Evolutionary conservation across 2,888 invertebrate species (phyloP), one percentile per base, ranked within the genome.

Genomic region (Epiblema foenella): DNA sequence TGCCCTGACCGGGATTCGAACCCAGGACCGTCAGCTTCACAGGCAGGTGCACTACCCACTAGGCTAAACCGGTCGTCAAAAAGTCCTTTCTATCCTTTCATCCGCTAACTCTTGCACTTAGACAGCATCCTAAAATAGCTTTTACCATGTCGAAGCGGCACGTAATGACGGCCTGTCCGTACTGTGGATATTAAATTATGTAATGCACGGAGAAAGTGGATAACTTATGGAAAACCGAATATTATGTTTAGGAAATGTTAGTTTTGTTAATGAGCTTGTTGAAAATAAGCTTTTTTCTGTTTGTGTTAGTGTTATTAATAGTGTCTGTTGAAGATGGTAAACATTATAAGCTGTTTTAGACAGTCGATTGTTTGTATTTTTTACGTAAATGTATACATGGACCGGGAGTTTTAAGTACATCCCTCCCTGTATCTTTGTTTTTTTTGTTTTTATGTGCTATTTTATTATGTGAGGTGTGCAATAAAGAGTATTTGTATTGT

Each of bases 131-230:
- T 71, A 74, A 74, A 76, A 63, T 77, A 78, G 79, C 83, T 81
- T 83, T 83, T 83, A 82, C 81, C 78, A 77, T 79, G 81, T 85
- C 82, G 82, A 82, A 86, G 84, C 81, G 75, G 77, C 72, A 73
- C 73, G 80, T 84, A 83, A 83, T 81, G 81, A 79, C 77, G 72
- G 69, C 69, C 68, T 72, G 51, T 58, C 67, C 39, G 73, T 66
- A 68, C 73, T 54, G 62, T 60, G 18, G 68, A 67, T 68, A 71
- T 71, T 71, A 71, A 71, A 67, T 71, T 63, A 71, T 60, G 66
- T 71, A 56, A 70, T 33, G 65, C 18, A 57, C 15, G 51, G 60
- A 66, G 71, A 71, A 71, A 71, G 71, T 46, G 39, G 39, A 62
- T 71, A 60, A 70, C 33, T 71, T 67, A 67, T 67, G 60, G 56